These are phyloP conservation scores for Lepidurus packardi DNA, from an alignment of 1,140 invertebrate genomes.

Conservation along the genomic window DNA sequence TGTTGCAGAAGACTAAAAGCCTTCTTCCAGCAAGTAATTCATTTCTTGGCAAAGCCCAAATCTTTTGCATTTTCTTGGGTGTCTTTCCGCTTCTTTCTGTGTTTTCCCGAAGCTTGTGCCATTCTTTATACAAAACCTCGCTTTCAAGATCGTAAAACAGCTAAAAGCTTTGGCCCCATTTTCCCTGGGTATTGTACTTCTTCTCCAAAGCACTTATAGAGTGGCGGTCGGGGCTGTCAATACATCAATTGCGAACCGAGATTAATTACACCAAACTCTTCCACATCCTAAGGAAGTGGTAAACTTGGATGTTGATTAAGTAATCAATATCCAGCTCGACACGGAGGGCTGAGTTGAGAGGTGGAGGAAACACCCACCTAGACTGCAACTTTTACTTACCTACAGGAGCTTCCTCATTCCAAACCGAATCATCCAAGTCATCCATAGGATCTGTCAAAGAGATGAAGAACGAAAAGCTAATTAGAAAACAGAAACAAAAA, in stretches of 20 bases:
- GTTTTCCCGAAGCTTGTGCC: neutral
- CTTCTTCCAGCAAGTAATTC: neutral
- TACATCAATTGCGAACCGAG: neutral
- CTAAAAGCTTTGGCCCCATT: slow-evolving; percentile 9
- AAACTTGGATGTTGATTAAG: neutral
- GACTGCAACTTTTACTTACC: slow-evolving; percentile 55
- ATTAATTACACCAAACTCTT: neutral
- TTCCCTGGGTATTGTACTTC: neutral
- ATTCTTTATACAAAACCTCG: neutral
- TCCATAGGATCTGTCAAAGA: slow-evolving; percentile 77
- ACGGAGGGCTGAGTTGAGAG: neutral
- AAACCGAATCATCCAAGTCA: slow-evolving; percentile 82
- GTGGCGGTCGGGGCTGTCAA: neutral
- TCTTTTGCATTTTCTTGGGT: neutral
- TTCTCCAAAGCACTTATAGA: neutral
- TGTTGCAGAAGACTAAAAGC: neutral
- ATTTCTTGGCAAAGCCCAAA: neutral
- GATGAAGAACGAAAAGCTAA: slow-evolving; percentile 40
- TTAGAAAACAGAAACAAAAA: neutral
- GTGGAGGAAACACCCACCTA: neutral
- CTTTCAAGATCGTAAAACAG: neutral
- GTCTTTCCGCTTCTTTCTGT: neutral
- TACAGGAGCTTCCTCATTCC: slow-evolving; percentile 80
- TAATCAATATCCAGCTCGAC: neutral
- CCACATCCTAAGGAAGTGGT: neutral